Base-by-base conservation (phyloP, 1,140 invertebrate species). In the Zaprionus kolodkinae region DNA sequence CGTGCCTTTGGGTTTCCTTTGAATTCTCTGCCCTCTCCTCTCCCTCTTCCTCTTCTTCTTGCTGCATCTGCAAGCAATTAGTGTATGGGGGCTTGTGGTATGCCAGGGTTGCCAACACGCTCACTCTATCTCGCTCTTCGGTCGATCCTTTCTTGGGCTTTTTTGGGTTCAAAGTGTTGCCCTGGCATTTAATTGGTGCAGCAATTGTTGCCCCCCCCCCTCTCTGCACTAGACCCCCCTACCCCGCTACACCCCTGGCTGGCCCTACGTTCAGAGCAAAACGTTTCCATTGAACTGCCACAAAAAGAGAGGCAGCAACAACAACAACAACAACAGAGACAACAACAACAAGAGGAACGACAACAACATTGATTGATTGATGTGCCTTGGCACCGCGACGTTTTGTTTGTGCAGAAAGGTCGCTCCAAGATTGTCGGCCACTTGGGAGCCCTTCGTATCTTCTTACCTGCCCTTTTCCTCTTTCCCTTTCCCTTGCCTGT, bases 121-220 rank as follows among this genome's bases (percentile, higher is more conserved):
- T 15, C 17, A 11, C 57, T 35, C 61, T 43, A 1, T 57, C 15
- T 21, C 60, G 63, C 73, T 12, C 45, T 43, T 38, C 63, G 5
- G 17, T 35, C 43, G 50, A 69, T 69, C 72, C 72, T 63, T 74
- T 33, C 27, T 3, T 15, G 40, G 33, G 21, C 21, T 17, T 25
- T 67, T 67, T 74, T 63, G 84, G 77, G 71, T 87, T 84, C 86
- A 89, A 88, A 88, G 85, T 88, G 85, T 89, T 88, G 78, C 71
- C 75, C 81, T 85, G 81, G 85, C 85, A 88, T 88, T 88, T 88
- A 88, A 88, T 88, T 88, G 85, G 81, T 82, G 85, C 85, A 81
- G 85, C 86, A 88, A 88, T 89, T 88, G 85, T 43, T 66, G 48
- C n/a, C 61, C 68, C n/a, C 27, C n/a, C 61, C 68, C n/a, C 27